Evolutionary conservation across 2,888 invertebrate species (phyloP).

Genomic region (Uloborus plumipes): DNA sequence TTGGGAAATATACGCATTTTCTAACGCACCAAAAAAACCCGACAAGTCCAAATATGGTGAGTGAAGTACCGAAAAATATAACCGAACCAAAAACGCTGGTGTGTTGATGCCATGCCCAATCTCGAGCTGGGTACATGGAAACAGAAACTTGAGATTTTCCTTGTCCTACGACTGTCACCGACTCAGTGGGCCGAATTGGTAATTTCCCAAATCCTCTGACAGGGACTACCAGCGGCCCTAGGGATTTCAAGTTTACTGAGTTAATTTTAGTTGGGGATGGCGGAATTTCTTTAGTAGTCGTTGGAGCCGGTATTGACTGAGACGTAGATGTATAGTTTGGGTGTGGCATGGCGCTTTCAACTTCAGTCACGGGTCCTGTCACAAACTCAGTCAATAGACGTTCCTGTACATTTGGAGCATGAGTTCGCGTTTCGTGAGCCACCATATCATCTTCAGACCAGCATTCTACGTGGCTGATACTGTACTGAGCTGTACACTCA

Average conservation of each 20-base stretch:
- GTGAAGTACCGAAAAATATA: conserved; percentile 70
- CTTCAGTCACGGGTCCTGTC: neutral
- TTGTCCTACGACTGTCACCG: neutral
- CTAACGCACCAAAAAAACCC: conserved; percentile 70
- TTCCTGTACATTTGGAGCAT: too few relatives aligned
- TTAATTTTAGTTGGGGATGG: neutral
- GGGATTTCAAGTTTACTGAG: neutral
- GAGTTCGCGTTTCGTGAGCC: neutral
- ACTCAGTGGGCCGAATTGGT: neutral
- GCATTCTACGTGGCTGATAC: conserved; percentile 36
- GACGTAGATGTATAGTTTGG: conserved; percentile 26
- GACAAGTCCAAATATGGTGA: conserved; percentile 70
- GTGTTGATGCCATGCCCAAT: conserved; percentile 52
- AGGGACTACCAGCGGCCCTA: neutral
- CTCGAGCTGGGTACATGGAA: conserved; percentile 22
- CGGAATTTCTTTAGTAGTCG: conserved; percentile 9
- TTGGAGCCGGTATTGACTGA: conserved; percentile 21
- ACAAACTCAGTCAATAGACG: too few relatives aligned
- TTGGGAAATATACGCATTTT: conserved; percentile 70
- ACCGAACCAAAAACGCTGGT: conserved; percentile 68
- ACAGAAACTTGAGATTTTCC: conserved; percentile 2
- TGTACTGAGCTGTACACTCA: conserved; percentile 46
- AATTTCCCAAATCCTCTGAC: too few relatives aligned
- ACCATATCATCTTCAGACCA: conserved; percentile 54
- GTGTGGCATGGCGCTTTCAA: neutral